These are phyloP conservation scores for Hypena proboscidalis DNA, from an alignment of 2,888 invertebrate genomes.

Conservation along the genomic window DNA sequence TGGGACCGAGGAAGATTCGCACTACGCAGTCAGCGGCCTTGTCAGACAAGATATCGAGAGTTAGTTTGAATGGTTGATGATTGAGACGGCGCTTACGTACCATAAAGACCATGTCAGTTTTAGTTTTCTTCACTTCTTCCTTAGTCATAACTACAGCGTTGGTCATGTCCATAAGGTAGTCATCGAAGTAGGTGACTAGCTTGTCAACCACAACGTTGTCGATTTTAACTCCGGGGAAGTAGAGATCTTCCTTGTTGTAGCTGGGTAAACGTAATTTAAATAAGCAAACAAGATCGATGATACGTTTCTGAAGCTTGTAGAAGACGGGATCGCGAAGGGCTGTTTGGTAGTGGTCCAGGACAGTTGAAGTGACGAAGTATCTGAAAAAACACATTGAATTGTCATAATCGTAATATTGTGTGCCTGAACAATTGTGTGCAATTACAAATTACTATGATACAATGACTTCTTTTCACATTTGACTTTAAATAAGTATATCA, in stretches of 20 bases:
- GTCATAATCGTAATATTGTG: too few species aligned
- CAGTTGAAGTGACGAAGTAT: slow-evolving; percentile 84
- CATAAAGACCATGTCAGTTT: slow-evolving; percentile 76
- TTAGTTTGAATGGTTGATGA: slow-evolving; percentile 87
- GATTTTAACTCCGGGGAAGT: slow-evolving; percentile 87
- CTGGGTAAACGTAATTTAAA: slow-evolving; percentile 86
- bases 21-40: slow-evolving; percentile 86
- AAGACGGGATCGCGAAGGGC: slow-evolving; percentile 90
- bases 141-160: slow-evolving; percentile 83
- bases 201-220: slow-evolving; percentile 87
- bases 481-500: too few species aligned
- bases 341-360: slow-evolving; percentile 87
- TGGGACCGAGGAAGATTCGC: slow-evolving; percentile 89
- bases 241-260: slow-evolving; percentile 87
- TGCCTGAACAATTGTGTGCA: too few species aligned
- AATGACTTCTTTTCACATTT: too few species aligned
- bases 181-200: slow-evolving; percentile 89
- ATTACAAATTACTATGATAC: too few species aligned
- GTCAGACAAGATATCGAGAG: slow-evolving; percentile 84
- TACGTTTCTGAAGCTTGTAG: slow-evolving; percentile 88
- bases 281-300: slow-evolving; percentile 82
- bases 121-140: slow-evolving; percentile 76
- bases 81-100: slow-evolving; percentile 87
- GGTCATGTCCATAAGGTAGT: slow-evolving; percentile 87
- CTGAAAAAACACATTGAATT: too few species aligned